phyloP scores from a whole-genome alignment of 2,797 vertebrate genomes.

The Mallotus villosus region DNA sequence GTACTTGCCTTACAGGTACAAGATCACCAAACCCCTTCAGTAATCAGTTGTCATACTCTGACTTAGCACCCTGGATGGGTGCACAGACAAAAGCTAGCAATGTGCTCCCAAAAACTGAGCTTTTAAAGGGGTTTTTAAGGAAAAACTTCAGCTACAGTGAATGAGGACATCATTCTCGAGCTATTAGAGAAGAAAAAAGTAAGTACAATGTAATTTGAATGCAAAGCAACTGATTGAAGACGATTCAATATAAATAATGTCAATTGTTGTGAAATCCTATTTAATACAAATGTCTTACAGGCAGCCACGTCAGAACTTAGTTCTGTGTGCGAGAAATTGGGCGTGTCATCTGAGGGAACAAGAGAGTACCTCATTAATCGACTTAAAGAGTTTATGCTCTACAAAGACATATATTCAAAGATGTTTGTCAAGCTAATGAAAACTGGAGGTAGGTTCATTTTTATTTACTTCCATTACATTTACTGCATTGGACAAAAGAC shows the following conservation, averaged over 20 bases:
- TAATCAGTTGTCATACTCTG: neutral
- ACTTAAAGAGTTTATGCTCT: constrained; percentile 18
- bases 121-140: neutral
- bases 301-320: constrained; percentile 4
- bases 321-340: neutral
- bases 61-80: neutral
- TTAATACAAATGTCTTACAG: constrained; percentile 2
- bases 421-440: constrained; percentile 26
- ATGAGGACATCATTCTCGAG: constrained; percentile 3
- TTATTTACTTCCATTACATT: constrained; percentile 5
- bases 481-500: neutral
- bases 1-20: neutral
- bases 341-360: neutral
- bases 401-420: constrained; percentile 17
- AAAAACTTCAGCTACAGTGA: neutral
- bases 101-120: constrained; percentile 3
- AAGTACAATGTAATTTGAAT: neutral
- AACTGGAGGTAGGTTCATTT: constrained; percentile 10
- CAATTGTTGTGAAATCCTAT: constrained; percentile 2
- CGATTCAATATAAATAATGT: neutral
- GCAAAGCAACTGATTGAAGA: neutral
- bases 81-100: neutral
- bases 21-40: neutral
- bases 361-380: constrained; percentile 10
- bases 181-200: neutral